phyloP scores from a whole-genome alignment of 2,113 vertebrate genomes.

The Passerina amoena region DNA sequence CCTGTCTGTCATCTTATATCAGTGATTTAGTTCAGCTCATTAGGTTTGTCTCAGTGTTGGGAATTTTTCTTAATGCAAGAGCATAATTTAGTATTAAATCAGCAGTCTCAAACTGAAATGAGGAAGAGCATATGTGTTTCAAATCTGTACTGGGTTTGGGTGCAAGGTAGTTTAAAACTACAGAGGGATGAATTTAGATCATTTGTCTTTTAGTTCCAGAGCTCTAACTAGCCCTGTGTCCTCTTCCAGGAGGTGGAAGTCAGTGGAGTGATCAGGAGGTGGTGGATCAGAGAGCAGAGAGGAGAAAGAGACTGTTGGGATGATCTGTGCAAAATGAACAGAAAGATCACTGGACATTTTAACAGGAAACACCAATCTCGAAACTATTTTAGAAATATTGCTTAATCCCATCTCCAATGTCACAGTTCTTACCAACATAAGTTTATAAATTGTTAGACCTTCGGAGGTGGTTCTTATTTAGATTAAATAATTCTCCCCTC shows the following conservation, averaged over 20 bases:
- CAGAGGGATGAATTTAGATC: background rate
- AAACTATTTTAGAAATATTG: background rate
- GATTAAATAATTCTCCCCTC: background rate
- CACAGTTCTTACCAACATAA: background rate
- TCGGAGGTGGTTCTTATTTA: background rate
- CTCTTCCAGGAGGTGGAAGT: background rate
- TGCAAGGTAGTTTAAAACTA: background rate
- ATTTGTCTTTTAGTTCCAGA: background rate
- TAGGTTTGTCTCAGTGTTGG: background rate
- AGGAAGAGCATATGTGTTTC: background rate
- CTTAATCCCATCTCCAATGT: background rate
- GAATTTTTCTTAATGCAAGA: background rate
- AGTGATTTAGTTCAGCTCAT: background rate
- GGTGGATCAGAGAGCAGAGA: background rate
- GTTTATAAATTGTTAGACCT: background rate
- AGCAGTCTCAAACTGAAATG: background rate
- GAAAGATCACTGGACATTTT: background rate
- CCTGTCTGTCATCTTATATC: background rate
- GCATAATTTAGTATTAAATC: background rate
- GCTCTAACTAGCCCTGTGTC: background rate
- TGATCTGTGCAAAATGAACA: background rate
- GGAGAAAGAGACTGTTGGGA: background rate
- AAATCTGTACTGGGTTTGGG: background rate
- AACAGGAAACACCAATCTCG: background rate
- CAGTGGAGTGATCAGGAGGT: background rate